Evolutionary conservation across 2,797 vertebrate genomes (phyloP).

Genomic region (Tapirus indicus): DNA sequence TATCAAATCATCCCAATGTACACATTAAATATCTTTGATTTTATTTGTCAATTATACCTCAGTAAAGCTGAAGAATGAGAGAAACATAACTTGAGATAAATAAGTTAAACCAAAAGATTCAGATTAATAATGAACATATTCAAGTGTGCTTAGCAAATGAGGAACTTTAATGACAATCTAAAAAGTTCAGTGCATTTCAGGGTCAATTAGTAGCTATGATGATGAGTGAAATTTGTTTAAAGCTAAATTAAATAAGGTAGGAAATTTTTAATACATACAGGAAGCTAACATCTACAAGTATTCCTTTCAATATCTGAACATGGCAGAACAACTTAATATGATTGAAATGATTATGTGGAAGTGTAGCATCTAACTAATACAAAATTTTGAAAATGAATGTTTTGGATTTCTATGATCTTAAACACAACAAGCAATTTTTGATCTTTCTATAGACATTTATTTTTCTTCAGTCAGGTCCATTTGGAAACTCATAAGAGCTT

Average conservation of each 20-base stretch:
- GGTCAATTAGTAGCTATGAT: conserved; percentile 92
- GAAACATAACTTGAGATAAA: conserved; percentile 90
- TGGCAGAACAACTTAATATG: neutral
- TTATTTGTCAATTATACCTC: neutral
- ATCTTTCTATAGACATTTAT: neutral
- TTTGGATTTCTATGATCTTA: neutral
- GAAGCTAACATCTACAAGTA: neutral
- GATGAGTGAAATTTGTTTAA: conserved; percentile 90
- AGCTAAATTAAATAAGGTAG: conserved; percentile 87
- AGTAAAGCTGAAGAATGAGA: conserved; percentile 76
- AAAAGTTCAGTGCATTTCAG: conserved; percentile 95
- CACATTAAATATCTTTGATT: neutral
- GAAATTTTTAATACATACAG: neutral
- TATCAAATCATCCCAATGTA: neutral
- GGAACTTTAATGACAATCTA: conserved; percentile 92
- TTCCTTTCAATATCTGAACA: neutral
- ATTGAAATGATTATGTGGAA: neutral
- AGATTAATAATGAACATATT: conserved; percentile 91
- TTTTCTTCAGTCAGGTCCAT: conserved; percentile 5
- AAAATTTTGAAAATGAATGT: neutral
- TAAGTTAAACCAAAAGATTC: conserved; percentile 88
- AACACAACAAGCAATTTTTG: neutral
- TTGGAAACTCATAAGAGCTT: neutral
- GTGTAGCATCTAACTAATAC: neutral
- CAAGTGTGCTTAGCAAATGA: conserved; percentile 91